These are phyloP conservation scores for Baccha elongata DNA, from an alignment of 2,888 invertebrate genomes.

Conservation along the genomic window DNA sequence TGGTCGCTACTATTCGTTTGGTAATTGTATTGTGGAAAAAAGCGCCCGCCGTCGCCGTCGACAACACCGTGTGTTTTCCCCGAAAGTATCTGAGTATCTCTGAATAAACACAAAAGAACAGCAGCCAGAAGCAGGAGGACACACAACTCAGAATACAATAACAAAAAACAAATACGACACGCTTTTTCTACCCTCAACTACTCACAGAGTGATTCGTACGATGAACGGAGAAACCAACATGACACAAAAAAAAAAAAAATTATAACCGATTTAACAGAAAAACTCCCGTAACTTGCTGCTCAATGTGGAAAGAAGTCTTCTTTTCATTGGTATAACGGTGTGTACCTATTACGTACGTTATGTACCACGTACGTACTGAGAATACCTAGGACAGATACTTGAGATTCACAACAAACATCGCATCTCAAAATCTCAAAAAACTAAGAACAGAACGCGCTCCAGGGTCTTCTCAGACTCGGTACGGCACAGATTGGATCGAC, in stretches of 20 bases:
- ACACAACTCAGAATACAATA: constrained; percentile 29
- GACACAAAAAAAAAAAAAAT: constrained; percentile 22
- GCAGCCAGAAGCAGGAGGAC: constrained; percentile 63
- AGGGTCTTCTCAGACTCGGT: constrained; percentile 43
- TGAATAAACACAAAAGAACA: constrained; percentile 74
- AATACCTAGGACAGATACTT: constrained; percentile 72
- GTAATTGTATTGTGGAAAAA: constrained; percentile 76
- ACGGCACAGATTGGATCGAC: constrained; percentile 6
- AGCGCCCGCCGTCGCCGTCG: constrained; percentile 70
- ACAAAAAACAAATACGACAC: constrained; percentile 35
- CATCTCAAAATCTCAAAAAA: constrained; percentile 40
- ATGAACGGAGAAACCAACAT: constrained; percentile 49
- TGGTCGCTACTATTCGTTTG: constrained; percentile 80
- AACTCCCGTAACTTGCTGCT: constrained; percentile 68
- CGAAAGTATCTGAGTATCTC: constrained; percentile 73
- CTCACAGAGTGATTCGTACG: constrained; percentile 65
- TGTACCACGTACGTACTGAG: constrained; percentile 71
- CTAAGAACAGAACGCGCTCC: constrained; percentile 58
- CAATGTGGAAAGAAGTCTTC: constrained; percentile 70
- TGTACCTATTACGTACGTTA: constrained; percentile 71
- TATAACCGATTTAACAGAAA: constrained; percentile 47
- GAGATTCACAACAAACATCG: constrained; percentile 69
- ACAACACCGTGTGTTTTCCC: constrained; percentile 72
- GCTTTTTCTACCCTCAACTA: constrained; percentile 71
- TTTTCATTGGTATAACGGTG: constrained; percentile 73